Evolutionary conservation across 2,888 invertebrate species (phyloP).

Genomic region (Drosophila hawaiiensis): DNA sequence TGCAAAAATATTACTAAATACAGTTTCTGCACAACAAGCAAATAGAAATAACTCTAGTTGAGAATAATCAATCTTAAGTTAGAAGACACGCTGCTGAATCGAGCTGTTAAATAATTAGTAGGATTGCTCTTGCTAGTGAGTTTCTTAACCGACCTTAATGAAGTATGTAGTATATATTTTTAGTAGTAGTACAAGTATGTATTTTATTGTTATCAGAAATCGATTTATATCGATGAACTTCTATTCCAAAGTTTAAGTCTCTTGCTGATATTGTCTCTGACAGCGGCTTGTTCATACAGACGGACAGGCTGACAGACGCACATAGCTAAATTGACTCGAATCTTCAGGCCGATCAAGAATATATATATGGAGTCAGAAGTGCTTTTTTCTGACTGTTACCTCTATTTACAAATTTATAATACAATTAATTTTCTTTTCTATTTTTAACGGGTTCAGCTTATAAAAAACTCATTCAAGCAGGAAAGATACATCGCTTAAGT

Average conservation of each 20-base stretch:
- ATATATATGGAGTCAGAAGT: not conserved
- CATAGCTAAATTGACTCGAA: not conserved
- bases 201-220: not conserved
- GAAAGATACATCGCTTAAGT: not conserved
- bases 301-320: not conserved
- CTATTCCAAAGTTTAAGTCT: not conserved
- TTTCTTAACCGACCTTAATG: not conserved
- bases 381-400: not conserved
- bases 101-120: not conserved
- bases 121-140: not conserved
- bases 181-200: not conserved
- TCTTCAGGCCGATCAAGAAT: not conserved
- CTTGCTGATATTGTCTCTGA: not conserved
- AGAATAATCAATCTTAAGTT: not conserved
- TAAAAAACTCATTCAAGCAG: not conserved
- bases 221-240: not conserved
- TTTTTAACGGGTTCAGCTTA: not conserved
- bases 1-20: not conserved
- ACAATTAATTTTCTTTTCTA: not conserved
- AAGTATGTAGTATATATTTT: not conserved
- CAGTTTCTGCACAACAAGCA: not conserved
- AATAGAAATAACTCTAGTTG: not conserved
- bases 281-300: too few relatives aligned
- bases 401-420: not conserved
- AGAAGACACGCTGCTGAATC: not conserved